These are phyloP conservation scores for Astatoreochromis straeleni DNA, from an alignment of 2,113 vertebrate genomes.

Conservation along the genomic window DNA sequence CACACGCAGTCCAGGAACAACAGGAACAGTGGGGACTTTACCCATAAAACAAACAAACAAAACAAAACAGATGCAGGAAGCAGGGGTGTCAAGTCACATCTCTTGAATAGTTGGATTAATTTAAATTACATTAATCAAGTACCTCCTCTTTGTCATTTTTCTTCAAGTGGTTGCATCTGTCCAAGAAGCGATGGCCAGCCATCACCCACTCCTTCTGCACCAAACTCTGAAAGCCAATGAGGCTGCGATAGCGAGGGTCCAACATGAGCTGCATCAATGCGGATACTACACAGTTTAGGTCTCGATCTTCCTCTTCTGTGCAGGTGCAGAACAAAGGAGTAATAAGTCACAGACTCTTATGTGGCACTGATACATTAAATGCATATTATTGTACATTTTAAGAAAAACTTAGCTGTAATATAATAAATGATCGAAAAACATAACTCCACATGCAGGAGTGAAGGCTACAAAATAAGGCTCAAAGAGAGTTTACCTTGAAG, in stretches of 20 bases:
- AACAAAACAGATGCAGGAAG: background rate
- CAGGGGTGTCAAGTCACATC: background rate
- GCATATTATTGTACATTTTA: background rate
- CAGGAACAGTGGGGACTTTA: constrained; percentile 87
- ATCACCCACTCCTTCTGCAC: constrained; percentile 99
- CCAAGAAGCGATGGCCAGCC: constrained; percentile 91
- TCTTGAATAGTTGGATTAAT: background rate
- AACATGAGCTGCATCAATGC: constrained; percentile 92
- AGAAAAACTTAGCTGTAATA: background rate
- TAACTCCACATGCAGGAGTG: background rate
- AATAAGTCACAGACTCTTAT: background rate
- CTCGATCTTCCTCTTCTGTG: constrained; percentile 93
- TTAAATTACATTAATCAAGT: background rate
- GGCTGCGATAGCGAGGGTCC: constrained; percentile 89
- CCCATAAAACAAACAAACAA: background rate
- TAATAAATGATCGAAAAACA: background rate
- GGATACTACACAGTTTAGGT: constrained; percentile 87
- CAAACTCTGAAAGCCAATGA: constrained; percentile 91
- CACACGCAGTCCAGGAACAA: constrained; percentile 94
- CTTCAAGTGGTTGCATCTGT: constrained; percentile 95
- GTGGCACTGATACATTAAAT: background rate
- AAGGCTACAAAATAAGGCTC: background rate
- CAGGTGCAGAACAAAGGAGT: background rate
- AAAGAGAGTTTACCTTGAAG: constrained; percentile 78
- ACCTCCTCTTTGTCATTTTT: constrained; percentile 90